Conservation (phyloP, 2,797 vertebrate genomes). For the Diplodus sargus region DNA sequence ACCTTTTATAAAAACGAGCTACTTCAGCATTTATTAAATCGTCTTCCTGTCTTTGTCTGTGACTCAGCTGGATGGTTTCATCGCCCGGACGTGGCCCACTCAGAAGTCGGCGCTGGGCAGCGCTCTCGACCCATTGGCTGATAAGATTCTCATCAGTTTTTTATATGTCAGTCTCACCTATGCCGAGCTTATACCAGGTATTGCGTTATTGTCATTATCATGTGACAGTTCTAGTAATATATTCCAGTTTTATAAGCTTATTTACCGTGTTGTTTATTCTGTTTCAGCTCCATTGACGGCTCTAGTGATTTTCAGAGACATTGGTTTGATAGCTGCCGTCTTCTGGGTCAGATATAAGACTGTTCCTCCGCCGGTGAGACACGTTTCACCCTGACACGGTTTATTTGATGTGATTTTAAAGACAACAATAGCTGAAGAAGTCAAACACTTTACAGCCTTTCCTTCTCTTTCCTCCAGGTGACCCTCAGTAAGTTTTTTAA, state of each 20-base stretch:
- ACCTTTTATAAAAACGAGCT: neutral
- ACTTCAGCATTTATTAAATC: neutral
- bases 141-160: conserved; percentile 98
- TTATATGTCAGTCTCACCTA: conserved; percentile 96
- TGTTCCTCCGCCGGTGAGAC: conserved; percentile 94
- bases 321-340: conserved; percentile 93
- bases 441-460: neutral
- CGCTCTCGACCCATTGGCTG: conserved; percentile 96
- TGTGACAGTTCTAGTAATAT: neutral
- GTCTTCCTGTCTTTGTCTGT: neutral
- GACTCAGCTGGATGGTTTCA: conserved; percentile 94
- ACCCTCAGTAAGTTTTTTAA: conserved; percentile 97
- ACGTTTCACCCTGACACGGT: fast-evolving
- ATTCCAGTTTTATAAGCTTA: neutral
- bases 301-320: conserved; percentile 92
- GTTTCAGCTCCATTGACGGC: conserved; percentile 91
- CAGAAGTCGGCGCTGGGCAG: conserved; percentile 98
- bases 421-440: neutral
- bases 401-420: neutral
- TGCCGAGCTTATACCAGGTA: conserved; percentile 96
- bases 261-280: neutral
- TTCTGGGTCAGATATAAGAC: conserved; percentile 98
- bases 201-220: neutral
- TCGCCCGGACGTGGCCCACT: conserved; percentile 96
- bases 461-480: conserved; percentile 81